phyloP scores from a whole-genome alignment of 2,888 invertebrate genomes.

The Caenorhabditis macrosperma region DNA sequence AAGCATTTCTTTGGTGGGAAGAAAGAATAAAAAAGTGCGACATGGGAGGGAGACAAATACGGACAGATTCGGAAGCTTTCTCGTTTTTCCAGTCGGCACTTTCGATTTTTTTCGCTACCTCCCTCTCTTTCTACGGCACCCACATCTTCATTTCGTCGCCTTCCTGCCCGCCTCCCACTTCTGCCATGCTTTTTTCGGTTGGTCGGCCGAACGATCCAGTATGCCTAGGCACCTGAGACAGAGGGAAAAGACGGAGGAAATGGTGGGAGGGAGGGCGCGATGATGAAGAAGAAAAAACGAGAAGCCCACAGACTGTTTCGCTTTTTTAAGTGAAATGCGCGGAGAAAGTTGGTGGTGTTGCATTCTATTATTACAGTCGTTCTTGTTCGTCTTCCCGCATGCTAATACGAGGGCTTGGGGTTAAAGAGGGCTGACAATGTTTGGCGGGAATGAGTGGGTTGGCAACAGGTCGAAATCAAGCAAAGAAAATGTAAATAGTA shows the following conservation, averaged over 20 bases:
- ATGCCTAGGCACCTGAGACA: conserved; percentile 37
- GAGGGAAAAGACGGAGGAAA: no score
- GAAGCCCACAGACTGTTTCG: conserved; percentile 1
- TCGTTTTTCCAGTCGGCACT: conserved; percentile 41
- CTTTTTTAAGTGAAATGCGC: conserved; percentile 34
- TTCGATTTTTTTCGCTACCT: conserved; percentile 38
- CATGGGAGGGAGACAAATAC: conserved; percentile 17
- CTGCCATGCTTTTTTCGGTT: conserved; percentile 27
- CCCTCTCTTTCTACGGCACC: background rate
- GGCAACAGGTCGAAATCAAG: background rate
- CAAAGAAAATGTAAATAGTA: no score
- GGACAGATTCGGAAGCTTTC: conserved; percentile 23
- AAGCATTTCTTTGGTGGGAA: conserved; percentile 8
- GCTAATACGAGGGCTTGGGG: conserved; percentile 40
- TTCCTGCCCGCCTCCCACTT: conserved; percentile 9
- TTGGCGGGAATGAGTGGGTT: background rate
- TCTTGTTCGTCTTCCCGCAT: conserved; percentile 1
- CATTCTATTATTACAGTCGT: conserved; percentile 21
- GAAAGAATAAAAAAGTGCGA: conserved; percentile 49
- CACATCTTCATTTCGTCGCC: conserved; percentile 5
- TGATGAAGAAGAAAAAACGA: conserved; percentile 26
- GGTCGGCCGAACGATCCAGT: conserved; percentile 49
- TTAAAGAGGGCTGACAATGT: background rate
- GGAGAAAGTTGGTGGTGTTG: conserved; percentile 44
- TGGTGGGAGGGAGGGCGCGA: background rate